Percentiles rank a stretch among this genome's conserved stretches.
These are phyloP conservation scores for Cynopterus brachyotis DNA, from an alignment of 2,113 vertebrate genomes.

Conservation along the genomic window DNA sequence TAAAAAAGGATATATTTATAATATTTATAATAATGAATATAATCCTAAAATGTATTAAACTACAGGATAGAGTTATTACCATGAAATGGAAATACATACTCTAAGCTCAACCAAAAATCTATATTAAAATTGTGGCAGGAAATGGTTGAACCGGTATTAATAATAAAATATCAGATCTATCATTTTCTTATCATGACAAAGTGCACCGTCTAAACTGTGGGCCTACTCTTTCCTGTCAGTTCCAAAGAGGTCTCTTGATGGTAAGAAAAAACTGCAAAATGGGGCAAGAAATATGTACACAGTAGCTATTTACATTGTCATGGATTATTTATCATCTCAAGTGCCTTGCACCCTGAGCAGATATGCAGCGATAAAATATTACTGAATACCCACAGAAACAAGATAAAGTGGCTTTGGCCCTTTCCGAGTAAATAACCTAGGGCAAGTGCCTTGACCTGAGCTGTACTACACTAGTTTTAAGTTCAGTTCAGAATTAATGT, in stretches of 20 bases:
- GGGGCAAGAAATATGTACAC: background rate
- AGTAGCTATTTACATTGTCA: background rate
- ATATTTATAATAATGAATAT: background rate
- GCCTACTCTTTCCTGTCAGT: background rate
- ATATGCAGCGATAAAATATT: background rate
- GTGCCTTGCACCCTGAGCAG: background rate
- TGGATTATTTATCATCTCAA: conserved; percentile 33
- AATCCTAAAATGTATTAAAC: background rate
- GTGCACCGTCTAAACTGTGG: background rate
- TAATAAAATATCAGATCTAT: background rate
- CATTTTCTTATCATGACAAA: background rate
- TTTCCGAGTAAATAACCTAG: background rate
- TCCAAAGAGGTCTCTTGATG: background rate
- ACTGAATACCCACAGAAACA: background rate
- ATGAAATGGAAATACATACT: background rate
- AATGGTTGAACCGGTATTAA: background rate
- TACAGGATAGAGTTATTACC: background rate
- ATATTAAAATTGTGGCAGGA: background rate
- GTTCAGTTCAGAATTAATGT: background rate
- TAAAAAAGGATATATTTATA: background rate
- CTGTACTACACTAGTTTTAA: background rate
- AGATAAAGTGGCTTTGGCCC: background rate
- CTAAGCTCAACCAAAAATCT: background rate
- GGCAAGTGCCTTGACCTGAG: background rate
- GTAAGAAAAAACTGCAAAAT: background rate